These are phyloP conservation scores for Psittacula derbiana DNA, from an alignment of 2,797 vertebrate species.

Conservation along the genomic window DNA sequence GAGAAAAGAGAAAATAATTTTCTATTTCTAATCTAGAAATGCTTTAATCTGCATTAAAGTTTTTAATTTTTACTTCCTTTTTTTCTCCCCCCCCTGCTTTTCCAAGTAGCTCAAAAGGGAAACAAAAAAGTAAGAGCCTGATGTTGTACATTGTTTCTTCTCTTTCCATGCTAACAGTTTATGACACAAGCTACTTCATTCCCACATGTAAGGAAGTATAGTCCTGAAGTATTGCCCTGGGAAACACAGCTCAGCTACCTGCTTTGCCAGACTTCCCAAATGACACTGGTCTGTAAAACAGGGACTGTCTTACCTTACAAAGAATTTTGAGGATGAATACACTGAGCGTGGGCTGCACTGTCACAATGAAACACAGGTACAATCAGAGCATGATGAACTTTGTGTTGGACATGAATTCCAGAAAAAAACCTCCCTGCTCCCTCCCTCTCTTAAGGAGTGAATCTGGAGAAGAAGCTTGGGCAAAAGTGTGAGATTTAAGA, in stretches of 20 bases:
- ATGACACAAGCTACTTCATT: background rate
- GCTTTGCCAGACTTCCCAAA: background rate
- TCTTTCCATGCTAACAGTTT: background rate
- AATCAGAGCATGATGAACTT: slow-evolving; percentile 42
- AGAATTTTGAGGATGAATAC: background rate
- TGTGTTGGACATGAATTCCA: slow-evolving; percentile 23
- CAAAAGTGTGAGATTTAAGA: background rate
- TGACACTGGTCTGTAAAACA: background rate
- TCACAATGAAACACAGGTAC: background rate
- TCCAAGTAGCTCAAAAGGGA: background rate
- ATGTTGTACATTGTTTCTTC: background rate
- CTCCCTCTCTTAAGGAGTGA: background rate
- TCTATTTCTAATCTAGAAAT: background rate
- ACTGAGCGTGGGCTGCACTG: background rate
- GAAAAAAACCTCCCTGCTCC: background rate
- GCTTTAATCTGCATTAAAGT: background rate
- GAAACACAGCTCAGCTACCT: background rate
- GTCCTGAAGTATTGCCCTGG: background rate
- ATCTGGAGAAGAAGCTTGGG: background rate
- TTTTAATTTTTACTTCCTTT: background rate
- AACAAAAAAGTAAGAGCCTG: background rate
- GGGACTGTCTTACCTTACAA: background rate
- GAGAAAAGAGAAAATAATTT: background rate
- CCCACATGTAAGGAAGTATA: background rate
- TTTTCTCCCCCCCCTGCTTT: background rate